phyloP scores from a whole-genome alignment of 2,113 vertebrate genomes.

The Heteronetta atricapilla region DNA sequence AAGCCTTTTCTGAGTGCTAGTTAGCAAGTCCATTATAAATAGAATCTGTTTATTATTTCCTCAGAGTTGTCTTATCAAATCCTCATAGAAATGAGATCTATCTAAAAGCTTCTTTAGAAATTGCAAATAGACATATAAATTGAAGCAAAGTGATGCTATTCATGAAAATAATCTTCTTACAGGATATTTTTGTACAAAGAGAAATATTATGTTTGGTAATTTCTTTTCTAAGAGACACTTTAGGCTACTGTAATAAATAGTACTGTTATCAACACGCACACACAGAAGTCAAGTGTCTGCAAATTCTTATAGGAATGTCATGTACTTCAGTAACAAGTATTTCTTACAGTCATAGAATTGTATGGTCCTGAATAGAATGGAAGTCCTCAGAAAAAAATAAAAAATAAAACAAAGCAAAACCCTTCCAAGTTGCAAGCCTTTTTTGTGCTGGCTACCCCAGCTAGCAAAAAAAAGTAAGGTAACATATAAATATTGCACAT shows the following conservation, averaged over 20 bases:
- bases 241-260: slow-evolving; percentile 56
- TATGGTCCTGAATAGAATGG: background rate
- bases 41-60: slow-evolving; percentile 43
- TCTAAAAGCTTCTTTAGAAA: slow-evolving; percentile 66
- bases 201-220: slow-evolving; percentile 61
- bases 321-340: slow-evolving; percentile 41
- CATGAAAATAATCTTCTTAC: slow-evolving; percentile 66
- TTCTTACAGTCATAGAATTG: slow-evolving; percentile 3
- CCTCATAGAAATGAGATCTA: slow-evolving; percentile 44
- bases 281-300: slow-evolving; percentile 53
- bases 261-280: slow-evolving; percentile 38
- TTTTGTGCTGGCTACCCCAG: background rate
- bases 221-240: slow-evolving; percentile 67
- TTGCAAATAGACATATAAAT: slow-evolving; percentile 36
- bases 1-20: slow-evolving; percentile 16
- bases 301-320: slow-evolving; percentile 19
- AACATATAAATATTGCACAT: background rate
- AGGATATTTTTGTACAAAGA: slow-evolving; percentile 37
- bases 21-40: slow-evolving; percentile 38
- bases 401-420: background rate
- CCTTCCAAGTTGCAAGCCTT: background rate
- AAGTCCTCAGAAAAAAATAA: slow-evolving; percentile 4
- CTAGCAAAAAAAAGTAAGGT: slow-evolving; percentile 20
- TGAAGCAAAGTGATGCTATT: slow-evolving; percentile 52
- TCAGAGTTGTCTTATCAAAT: slow-evolving; percentile 58